Evolutionary conservation across 2,113 vertebrate genomes (phyloP), one percentile per base, ranked within the genome.

Genomic region (Myocastor coypus): DNA sequence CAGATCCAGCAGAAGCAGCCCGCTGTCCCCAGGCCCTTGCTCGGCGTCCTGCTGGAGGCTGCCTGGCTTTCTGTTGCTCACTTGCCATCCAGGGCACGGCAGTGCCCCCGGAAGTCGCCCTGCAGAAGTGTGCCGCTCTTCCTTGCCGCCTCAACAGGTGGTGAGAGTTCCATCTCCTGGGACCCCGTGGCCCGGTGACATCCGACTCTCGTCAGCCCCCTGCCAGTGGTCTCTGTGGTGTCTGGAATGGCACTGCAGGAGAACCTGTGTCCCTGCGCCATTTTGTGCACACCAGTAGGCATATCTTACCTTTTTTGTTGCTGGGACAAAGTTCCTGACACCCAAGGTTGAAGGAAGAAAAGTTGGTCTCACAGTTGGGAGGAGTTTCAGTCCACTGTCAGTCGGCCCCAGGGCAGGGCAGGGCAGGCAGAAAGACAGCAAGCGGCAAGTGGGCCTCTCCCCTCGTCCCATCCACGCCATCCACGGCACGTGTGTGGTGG

Each of bases 241-340:
- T 73, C 26, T n/a, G 13, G 1, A 5, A 17, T 9, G 5, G 42
- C 8, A 14, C 59, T 52, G 34, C 14, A 5, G 34, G 83, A 42
- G 16, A 9, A 4, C 2, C 34, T 0, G 0, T 16, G 11, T 0
- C 3, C 42, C 46, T 22, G n/a, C 20, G 1, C 81, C 5, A 0
- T 5, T 46, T 28, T 32, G 9, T 40, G 0, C 34, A 20, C 9
- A 46, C 73, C 42, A 28, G 16, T 11, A 28, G 40, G 40, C 71
- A 6, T 46, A 42, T 46, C 73, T 24, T 37, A 37, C 17, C 37
- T 71, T 13, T 40, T 40, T 46, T 46, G 42, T 46, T 30, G 40
- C 73, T 46, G 26, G 75, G 42, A 50, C 75, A 78, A 78, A 78
- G 30, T 78, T 50, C 28, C 75, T 14, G 7, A 32, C 75, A 50